A percentile compares a stretch with the other conserved stretches of the same genome.
Evolutionary conservation across 2,113 vertebrate genomes (phyloP).

Genomic region (Galeopterus variegatus): DNA sequence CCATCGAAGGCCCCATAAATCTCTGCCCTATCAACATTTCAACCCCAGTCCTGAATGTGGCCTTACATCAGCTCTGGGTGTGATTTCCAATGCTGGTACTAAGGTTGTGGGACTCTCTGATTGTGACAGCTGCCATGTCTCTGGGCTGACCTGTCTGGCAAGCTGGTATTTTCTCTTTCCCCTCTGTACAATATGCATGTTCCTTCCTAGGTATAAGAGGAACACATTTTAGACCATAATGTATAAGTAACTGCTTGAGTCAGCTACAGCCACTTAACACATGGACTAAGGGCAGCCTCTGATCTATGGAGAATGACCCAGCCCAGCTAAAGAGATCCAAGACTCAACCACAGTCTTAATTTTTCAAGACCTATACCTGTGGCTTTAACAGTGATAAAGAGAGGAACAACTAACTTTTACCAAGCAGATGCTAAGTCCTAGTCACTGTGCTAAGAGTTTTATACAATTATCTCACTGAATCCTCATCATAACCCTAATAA

Average conservation of each 20-base stretch:
- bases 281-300: neutral
- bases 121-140: neutral
- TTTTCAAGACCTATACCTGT: neutral
- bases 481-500: neutral
- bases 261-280: neutral
- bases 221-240: neutral
- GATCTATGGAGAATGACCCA: neutral
- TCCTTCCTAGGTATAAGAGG: neutral
- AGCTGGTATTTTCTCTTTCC: neutral
- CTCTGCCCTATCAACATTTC: neutral
- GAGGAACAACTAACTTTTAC: neutral
- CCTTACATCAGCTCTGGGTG: neutral
- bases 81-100: neutral
- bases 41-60: neutral
- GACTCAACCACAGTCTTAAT: neutral
- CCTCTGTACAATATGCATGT: neutral
- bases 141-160: neutral
- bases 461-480: neutral
- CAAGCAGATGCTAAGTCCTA: neutral
- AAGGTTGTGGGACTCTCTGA: neutral
- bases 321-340: neutral
- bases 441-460: neutral
- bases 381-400: neutral
- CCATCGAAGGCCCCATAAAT: neutral
- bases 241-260: neutral